Base-by-base conservation (phyloP, 2,888 invertebrate genomes). In the Sceliomorpha sp. region DNA sequence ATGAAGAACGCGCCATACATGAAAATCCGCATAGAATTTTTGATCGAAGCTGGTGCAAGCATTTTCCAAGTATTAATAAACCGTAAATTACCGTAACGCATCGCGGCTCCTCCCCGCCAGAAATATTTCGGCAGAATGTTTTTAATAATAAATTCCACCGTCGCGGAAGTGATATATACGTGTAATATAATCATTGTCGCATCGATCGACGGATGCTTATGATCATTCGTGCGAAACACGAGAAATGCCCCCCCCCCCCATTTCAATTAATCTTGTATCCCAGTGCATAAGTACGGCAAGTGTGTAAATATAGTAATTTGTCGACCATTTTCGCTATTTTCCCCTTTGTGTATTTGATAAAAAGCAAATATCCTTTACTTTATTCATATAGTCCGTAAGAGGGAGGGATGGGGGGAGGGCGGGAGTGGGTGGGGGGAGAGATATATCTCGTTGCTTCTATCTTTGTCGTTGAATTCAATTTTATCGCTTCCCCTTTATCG, bases 21-120 rank as follows among this genome's bases (percentile, higher is more conserved):
- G 68, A 60, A 62, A 56, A 68, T 68, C 62, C 45, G 56, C 62
- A 58, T 68, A 56, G 56, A 60, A 68, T 68, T 60, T 68, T 68
- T 62, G 56, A 68, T 68, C 62, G 51, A 55, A 44, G 55, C 55
- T 26, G 42, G 50, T 13, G 26, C 32, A n/a, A n/a, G 44, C 31
- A 55, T 60, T 60, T 60, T 60, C 27, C 20, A 60, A 60, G 60
- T 60, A 67, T 48, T 48, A 53, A 55, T 55, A 42, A 59, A 48
- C 59, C 42, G 47, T 55, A 36, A 42, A 59, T 53, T 47, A 42
- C 48, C 47, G 53, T 59, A 55, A 59, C 58, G 59, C 47, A 59
- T 66, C 15, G 29, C 39, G 10, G 53, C 37, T n/a, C 44, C 20
- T 45, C 26, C 44, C 39, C 42, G 36, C n/a, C n/a, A n/a, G n/a